Conservation (phyloP, 2,797 vertebrate species). For the Ceyx erithaca region DNA sequence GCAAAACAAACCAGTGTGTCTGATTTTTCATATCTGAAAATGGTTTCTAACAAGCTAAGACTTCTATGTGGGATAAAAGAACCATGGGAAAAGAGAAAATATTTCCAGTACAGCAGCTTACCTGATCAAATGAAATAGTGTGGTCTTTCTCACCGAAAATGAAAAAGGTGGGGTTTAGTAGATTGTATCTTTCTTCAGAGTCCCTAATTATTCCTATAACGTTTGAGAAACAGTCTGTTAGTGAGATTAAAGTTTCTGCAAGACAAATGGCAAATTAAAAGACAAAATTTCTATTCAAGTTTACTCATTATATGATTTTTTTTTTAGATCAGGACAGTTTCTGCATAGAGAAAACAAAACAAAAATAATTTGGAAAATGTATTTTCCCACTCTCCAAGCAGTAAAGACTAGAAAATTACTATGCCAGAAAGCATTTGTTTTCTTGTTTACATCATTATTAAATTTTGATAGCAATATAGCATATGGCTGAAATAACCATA, state of each 20-base stretch:
- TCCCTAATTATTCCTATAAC: conserved; percentile 87
- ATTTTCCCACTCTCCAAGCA: neutral
- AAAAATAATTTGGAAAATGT: neutral
- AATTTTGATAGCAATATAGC: neutral
- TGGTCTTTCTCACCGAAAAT: conserved; percentile 91
- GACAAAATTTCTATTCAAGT: neutral
- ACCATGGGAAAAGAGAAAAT: neutral
- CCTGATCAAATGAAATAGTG: conserved; percentile 88
- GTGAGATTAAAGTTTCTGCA: neutral
- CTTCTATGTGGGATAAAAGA: neutral
- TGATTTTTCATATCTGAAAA: neutral
- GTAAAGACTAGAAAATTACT: neutral
- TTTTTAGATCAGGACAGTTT: neutral
- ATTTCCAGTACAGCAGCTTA: conserved; percentile 56
- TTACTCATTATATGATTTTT: neutral
- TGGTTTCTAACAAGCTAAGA: neutral
- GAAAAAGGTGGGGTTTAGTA: conserved; percentile 90
- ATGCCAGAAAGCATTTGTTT: neutral
- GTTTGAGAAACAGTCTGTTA: neutral
- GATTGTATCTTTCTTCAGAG: conserved; percentile 80
- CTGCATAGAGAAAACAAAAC: neutral
- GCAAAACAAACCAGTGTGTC: neutral
- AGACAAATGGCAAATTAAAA: neutral
- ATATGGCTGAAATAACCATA: neutral
- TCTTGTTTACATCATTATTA: neutral